Percentiles rank a stretch among this genome's conserved stretches.
Evolutionary conservation across 37 sponge, comb jelly and placozoan genomes (phyloP).

Genomic region (Bolinopsis microptera): DNA sequence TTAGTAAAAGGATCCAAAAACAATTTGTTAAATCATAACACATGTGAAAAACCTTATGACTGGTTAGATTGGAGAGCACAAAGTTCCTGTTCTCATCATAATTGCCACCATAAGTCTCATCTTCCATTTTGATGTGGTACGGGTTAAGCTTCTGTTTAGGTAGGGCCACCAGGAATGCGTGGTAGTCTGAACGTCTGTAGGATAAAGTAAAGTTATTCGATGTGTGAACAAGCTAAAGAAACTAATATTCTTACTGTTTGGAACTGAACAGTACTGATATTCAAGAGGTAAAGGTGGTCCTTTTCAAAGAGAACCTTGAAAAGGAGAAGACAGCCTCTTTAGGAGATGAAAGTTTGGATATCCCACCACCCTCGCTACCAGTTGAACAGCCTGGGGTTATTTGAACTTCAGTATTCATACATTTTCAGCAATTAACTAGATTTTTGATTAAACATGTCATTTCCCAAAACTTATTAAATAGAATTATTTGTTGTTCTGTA

Average conservation of each 20-base stretch:
- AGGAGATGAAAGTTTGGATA: neutral
- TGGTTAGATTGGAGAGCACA: conserved; percentile 59
- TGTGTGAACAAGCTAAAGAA: too few relatives aligned
- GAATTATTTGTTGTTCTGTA: too few relatives aligned
- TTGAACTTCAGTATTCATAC: neutral
- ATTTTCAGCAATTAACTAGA: neutral
- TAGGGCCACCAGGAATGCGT: conserved; percentile 47
- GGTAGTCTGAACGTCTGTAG: conserved; percentile 39
- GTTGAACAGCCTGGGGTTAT: conserved; percentile 54
- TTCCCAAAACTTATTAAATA: too few relatives aligned
- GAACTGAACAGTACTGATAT: too few relatives aligned
- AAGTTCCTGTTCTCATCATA: conserved; percentile 60
- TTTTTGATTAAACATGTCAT: too few relatives aligned
- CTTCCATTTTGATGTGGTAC: conserved; percentile 87
- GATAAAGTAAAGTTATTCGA: too few relatives aligned
- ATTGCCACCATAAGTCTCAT: conserved; percentile 62
- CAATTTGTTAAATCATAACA: too few relatives aligned
- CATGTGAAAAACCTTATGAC: conserved; percentile 19
- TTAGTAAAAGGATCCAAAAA: too few relatives aligned
- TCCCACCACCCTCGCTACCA: conserved; percentile 46
- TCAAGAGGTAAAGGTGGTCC: too few relatives aligned
- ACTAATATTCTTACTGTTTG: too few relatives aligned
- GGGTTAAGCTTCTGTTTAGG: conserved; percentile 77
- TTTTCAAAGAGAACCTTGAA: conserved; percentile 3
- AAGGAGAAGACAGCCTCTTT: conserved; percentile 56